Percentiles rank a stretch among this genome's conserved stretches.
Evolutionary conservation across 2,888 invertebrate genomes (phyloP).

Genomic region (Ryuthela nishihirai): DNA sequence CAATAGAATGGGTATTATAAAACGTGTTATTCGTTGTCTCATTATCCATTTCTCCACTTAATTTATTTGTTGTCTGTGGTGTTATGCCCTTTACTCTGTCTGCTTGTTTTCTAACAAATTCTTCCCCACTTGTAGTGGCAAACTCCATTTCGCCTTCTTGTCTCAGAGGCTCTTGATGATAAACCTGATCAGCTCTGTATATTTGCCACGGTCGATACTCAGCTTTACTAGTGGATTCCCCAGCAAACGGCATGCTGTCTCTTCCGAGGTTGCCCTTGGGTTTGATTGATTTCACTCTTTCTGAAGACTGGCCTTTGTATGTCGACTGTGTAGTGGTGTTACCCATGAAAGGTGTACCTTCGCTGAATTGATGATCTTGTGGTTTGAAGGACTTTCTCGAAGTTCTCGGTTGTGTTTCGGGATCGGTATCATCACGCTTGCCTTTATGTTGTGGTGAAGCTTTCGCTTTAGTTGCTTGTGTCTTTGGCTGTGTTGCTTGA

Average conservation of each 20-base stretch:
- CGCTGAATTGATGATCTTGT: too few relatives aligned
- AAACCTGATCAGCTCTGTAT: neutral
- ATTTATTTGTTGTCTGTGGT: neutral
- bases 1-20: constrained; percentile 11
- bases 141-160: constrained; percentile 24
- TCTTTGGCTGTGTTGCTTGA: neutral
- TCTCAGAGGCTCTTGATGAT: too few relatives aligned
- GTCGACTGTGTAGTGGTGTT: too few relatives aligned
- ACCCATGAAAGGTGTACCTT: too few relatives aligned
- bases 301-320: too few relatives aligned
- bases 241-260: too few relatives aligned
- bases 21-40: constrained; percentile 29
- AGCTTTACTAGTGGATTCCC: too few relatives aligned
- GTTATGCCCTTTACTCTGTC: neutral
- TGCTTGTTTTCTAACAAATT: neutral
- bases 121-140: constrained; percentile 19
- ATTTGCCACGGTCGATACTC: neutral
- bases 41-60: constrained; percentile 26
- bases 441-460: neutral
- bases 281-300: too few relatives aligned
- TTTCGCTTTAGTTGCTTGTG: neutral
- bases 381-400: neutral
- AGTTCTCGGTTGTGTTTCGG: neutral
- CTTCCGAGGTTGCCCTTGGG: too few relatives aligned
- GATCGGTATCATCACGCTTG: neutral